These are phyloP conservation scores for Speoplatyrhinus poulsoni DNA, from an alignment of 2,113 vertebrate species.

Conservation along the genomic window DNA sequence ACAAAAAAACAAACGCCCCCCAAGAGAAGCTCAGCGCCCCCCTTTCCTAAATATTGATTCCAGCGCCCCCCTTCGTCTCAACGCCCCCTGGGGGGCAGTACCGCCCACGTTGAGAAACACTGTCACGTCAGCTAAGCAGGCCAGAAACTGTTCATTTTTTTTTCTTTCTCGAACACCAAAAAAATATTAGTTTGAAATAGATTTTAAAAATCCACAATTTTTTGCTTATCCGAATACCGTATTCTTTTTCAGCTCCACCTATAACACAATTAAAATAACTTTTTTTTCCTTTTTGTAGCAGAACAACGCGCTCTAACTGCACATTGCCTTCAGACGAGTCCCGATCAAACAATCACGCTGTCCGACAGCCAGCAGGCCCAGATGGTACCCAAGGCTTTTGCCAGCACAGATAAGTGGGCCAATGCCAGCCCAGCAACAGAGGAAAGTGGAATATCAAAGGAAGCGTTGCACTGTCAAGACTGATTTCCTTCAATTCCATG, in stretches of 20 bases:
- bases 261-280: not conserved
- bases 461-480: conserved; percentile 24
- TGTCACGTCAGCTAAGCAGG: too few species aligned
- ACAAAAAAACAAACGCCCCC: too few species aligned
- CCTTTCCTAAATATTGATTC: too few species aligned
- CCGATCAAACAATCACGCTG: conserved; percentile 87
- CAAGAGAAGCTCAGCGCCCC: too few species aligned
- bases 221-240: not conserved
- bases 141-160: too few species aligned
- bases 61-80: too few species aligned
- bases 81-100: too few species aligned
- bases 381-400: conserved; percentile 94
- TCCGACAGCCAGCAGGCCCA: conserved; percentile 89
- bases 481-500: conserved; percentile 49
- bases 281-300: conserved; percentile 51
- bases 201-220: too few species aligned
- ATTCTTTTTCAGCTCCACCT: too few species aligned
- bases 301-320: conserved; percentile 84
- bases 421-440: conserved; percentile 45
- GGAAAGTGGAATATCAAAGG: conserved; percentile 24
- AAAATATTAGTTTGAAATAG: too few species aligned
- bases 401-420: conserved; percentile 89
- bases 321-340: conserved; percentile 83
- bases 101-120: too few species aligned
- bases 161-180: too few species aligned